Evolutionary conservation across 1,140 invertebrate species (phyloP), one percentile per base, ranked within the genome.

Genomic region (Orchesella cincta): DNA sequence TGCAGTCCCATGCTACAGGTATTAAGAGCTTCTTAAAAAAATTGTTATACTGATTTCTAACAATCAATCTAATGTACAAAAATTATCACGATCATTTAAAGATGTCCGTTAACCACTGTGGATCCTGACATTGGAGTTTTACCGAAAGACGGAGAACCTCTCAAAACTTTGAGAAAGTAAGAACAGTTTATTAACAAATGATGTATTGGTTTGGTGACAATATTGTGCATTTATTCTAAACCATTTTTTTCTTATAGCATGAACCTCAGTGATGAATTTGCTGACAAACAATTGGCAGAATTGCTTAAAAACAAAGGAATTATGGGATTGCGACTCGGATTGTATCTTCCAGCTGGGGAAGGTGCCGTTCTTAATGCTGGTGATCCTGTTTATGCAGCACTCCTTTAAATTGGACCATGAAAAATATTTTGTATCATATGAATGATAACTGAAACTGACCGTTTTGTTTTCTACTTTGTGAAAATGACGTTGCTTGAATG

Each of bases 51-150:
- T 8, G n/a, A 64, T 8, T 26, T 64, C 29, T 71, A 33, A 73
- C 23, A 67, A 33, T 18, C 23, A 57, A 34, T 28, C 5, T 16
- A 34, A 33, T 14, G 67, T 2, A 71, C 23, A 16, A 5, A 8
- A 36, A 31, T 20, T 71, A 36, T 14, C 34, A 71, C 31, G 3
- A 28, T 36, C 8, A 36, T 16, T 64, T 26, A 67, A 57, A 84
- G 85, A 76, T 86, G 86, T 78, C 76, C 83, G n/a, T 72, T 86
- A 5, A 83, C 82, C 3, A 86, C 85, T 18, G 83, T 86, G 2
- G 83, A 85, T 73, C 84, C 83, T 14, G 82, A 83, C 12, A 84
- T 78, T 64, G 85, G 85, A 28, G 78, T 83, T 18, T 82, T 83
- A 62, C 80, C 83, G n/a, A 79, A 82, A 26, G 76, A 83, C 51